Evolutionary conservation across 2,797 vertebrate genomes (phyloP).

Genomic region (Chaenodraco wilsoni): DNA sequence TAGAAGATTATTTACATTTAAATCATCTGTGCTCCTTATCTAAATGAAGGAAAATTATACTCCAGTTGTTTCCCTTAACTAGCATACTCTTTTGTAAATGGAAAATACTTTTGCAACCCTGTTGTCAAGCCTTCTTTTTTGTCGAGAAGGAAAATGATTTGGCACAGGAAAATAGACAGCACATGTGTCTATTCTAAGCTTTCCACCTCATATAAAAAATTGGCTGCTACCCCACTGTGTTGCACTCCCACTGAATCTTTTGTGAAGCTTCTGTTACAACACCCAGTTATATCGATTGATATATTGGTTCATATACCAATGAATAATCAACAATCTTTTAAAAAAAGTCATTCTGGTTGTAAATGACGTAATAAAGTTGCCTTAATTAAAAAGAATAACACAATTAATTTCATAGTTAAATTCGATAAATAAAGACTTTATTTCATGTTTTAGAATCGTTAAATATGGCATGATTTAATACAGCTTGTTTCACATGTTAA

Average conservation of each 20-base stretch:
- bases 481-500: no score
- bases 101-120: constrained; percentile 9
- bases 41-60: not conserved
- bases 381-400: no score
- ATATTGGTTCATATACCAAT: constrained; percentile 40
- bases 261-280: constrained; percentile 60
- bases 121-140: constrained; percentile 14
- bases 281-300: constrained; percentile 40
- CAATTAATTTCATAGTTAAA: no score
- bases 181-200: constrained; percentile 62
- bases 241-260: constrained; percentile 66
- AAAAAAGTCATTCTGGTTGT: constrained; percentile 1
- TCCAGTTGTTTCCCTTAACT: constrained; percentile 1
- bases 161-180: constrained; percentile 39
- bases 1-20: not conserved
- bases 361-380: no score
- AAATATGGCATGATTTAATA: no score
- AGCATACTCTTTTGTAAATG: constrained; percentile 10
- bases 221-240: constrained; percentile 55
- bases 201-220: constrained; percentile 50
- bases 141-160: constrained; percentile 37
- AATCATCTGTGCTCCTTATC: not conserved
- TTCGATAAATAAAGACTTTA: no score
- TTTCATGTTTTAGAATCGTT: no score
- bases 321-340: constrained; percentile 3